phyloP scores from a whole-genome alignment of 2,888 invertebrate species.

The Notodonta ziczac region DNA sequence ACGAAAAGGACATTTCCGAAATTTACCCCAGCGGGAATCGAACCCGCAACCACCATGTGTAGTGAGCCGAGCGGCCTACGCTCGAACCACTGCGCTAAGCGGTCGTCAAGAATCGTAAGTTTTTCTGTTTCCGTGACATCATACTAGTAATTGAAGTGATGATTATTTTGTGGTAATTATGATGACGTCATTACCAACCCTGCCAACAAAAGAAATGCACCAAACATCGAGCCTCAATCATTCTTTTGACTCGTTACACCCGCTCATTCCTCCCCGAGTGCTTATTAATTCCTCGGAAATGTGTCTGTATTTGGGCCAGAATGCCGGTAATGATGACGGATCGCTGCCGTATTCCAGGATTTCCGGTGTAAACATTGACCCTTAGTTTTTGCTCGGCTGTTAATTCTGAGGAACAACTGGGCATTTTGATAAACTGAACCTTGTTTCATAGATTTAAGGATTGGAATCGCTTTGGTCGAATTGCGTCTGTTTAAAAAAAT shows the following conservation, averaged over 20 bases:
- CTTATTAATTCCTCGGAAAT: conserved; percentile 34
- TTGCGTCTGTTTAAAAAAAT: no score
- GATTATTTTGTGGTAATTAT: no score
- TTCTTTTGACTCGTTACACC: neutral
- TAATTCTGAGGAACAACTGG: conserved; percentile 6
- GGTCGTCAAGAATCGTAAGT: no score
- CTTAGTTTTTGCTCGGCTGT: neutral
- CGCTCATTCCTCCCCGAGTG: conserved; percentile 17
- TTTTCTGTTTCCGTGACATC: no score
- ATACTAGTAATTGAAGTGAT: no score
- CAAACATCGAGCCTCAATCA: neutral
- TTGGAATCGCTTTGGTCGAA: no score
- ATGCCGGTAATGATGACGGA: conserved; percentile 35
- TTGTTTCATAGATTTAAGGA: neutral
- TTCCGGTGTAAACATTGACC: conserved; percentile 2
- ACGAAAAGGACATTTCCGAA: no score
- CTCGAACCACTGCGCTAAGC: no score
- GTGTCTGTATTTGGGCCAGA: conserved; percentile 23
- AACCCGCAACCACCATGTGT: no score
- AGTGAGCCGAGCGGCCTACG: no score
- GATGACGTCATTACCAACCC: neutral
- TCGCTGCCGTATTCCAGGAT: conserved; percentile 15
- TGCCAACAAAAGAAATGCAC: neutral
- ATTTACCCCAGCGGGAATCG: no score
- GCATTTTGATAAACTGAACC: conserved; percentile 6